A percentile compares a stretch with the other conserved stretches of the same genome.
phyloP scores from a whole-genome alignment of 2,888 invertebrate species.

The Nomada fucata region DNA sequence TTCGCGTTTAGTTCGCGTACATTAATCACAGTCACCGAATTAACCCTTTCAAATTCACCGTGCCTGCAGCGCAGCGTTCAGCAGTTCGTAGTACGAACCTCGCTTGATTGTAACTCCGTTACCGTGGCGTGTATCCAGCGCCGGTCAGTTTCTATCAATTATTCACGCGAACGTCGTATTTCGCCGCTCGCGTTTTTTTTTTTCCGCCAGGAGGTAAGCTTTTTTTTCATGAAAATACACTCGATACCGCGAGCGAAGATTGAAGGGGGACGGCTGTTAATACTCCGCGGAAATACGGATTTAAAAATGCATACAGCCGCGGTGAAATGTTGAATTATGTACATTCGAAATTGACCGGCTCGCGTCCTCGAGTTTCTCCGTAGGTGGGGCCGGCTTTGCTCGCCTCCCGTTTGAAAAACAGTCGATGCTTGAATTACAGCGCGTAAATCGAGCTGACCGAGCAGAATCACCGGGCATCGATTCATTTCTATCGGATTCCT shows the following conservation, averaged over 20 bases:
- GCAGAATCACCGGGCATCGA: not conserved
- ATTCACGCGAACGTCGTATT: slow-evolving; percentile 37
- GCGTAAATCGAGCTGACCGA: slow-evolving; percentile 1
- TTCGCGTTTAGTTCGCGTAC: not conserved
- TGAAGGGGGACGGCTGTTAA: slow-evolving; percentile 27
- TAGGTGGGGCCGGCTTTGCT: too few species aligned
- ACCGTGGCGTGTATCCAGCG: not conserved
- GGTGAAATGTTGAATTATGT: slow-evolving; percentile 28
- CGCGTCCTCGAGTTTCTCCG: not conserved
- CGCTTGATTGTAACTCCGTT: not conserved
- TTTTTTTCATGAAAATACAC: slow-evolving; percentile 45
- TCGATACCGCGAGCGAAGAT: slow-evolving; percentile 16
- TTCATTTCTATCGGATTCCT: not conserved
- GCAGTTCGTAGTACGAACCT: not conserved
- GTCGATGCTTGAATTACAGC: not conserved
- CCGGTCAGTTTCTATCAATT: slow-evolving; percentile 38
- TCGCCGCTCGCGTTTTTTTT: not conserved
- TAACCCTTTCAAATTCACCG: slow-evolving; percentile 1
- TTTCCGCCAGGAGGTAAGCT: slow-evolving; percentile 28
- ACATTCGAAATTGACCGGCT: slow-evolving; percentile 27
- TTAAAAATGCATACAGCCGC: slow-evolving; percentile 36
- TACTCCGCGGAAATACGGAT: slow-evolving; percentile 27
- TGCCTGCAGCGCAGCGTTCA: not conserved
- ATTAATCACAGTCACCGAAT: slow-evolving; percentile 2
- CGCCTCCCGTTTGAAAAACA: not conserved